Evolutionary conservation across 2,797 vertebrate species (phyloP).

Genomic region (Apogon hyalosoma): DNA sequence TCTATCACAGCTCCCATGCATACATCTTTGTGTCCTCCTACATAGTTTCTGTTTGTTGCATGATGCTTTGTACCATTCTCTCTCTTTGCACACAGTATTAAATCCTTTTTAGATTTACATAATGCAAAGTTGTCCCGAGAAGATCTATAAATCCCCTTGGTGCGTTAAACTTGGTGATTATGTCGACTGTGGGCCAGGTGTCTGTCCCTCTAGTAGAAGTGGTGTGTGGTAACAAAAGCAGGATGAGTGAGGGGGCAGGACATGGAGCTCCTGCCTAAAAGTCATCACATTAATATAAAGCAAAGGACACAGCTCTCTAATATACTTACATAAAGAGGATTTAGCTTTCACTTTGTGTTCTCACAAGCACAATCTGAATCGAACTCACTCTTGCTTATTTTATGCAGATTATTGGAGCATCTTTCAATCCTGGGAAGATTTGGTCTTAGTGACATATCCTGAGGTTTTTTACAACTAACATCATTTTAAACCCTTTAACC

Average conservation of each 20-base stretch:
- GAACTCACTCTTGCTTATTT: constrained; percentile 32
- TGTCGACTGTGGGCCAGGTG: constrained; percentile 24
- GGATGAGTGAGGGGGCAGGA: background rate
- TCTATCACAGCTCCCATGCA: constrained; percentile 5
- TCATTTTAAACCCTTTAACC: too few species aligned
- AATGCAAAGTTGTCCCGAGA: constrained; percentile 33
- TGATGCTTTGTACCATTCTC: background rate
- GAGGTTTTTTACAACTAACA: background rate
- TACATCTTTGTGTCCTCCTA: background rate
- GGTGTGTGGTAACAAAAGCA: constrained; percentile 9
- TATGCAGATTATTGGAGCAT: constrained; percentile 11
- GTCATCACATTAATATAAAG: constrained; percentile 53
- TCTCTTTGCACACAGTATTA: background rate
- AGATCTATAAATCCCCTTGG: constrained; percentile 36
- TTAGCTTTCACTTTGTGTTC: constrained; percentile 45
- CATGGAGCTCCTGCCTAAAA: constrained; percentile 29
- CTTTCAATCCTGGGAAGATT: constrained; percentile 19
- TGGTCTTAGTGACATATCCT: constrained; percentile 24
- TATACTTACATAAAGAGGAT: constrained; percentile 72
- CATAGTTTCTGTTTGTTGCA: constrained; percentile 7
- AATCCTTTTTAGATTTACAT: constrained; percentile 42
- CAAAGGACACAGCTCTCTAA: constrained; percentile 53
- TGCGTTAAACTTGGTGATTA: constrained; percentile 29
- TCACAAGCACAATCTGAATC: constrained; percentile 43
- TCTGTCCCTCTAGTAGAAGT: background rate